Percentiles rank a stretch among this genome's conserved stretches.
phyloP scores from a whole-genome alignment of 1,140 invertebrate species.

The Macrotrachela quadricornifera region DNA sequence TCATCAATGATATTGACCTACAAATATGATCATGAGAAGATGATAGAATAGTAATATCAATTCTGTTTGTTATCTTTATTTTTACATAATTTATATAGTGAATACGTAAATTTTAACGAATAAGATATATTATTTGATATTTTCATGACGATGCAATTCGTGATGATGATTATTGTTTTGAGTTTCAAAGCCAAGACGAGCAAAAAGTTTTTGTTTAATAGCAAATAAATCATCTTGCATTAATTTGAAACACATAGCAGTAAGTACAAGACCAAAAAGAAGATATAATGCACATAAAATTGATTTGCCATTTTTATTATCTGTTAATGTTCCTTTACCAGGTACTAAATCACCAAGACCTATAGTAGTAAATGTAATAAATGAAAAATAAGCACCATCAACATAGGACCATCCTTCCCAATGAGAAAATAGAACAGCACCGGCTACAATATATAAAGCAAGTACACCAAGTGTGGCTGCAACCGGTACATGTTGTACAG shows the following conservation, averaged over 20 bases:
- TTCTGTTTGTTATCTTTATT: too few species aligned
- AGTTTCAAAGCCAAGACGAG: too few species aligned
- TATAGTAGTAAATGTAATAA: constrained; percentile 40
- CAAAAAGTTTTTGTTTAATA: neutral
- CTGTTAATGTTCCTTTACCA: constrained; percentile 26
- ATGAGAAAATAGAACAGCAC: constrained; percentile 11
- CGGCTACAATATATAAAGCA: constrained; percentile 9
- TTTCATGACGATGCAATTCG: too few species aligned
- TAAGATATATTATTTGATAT: too few species aligned
- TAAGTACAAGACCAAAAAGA: constrained; percentile 10
- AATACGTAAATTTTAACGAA: too few species aligned
- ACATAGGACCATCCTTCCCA: constrained; percentile 10
- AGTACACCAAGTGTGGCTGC: constrained; percentile 49
- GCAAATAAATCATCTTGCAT: neutral
- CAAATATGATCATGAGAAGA: too few species aligned
- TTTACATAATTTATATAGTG: too few species aligned
- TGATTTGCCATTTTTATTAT: constrained; percentile 1
- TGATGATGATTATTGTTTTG: too few species aligned
- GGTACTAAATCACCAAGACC: constrained; percentile 16
- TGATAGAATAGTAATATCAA: too few species aligned
- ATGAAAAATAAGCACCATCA: constrained; percentile 19
- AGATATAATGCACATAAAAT: constrained; percentile 6
- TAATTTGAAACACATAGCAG: constrained; percentile 11
- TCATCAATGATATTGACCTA: too few species aligned
- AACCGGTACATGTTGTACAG: constrained; percentile 39